Percentiles rank a stretch among this genome's conserved stretches.
Conservation (phyloP, 2,888 invertebrate species). For the Endotricha flammealis region DNA sequence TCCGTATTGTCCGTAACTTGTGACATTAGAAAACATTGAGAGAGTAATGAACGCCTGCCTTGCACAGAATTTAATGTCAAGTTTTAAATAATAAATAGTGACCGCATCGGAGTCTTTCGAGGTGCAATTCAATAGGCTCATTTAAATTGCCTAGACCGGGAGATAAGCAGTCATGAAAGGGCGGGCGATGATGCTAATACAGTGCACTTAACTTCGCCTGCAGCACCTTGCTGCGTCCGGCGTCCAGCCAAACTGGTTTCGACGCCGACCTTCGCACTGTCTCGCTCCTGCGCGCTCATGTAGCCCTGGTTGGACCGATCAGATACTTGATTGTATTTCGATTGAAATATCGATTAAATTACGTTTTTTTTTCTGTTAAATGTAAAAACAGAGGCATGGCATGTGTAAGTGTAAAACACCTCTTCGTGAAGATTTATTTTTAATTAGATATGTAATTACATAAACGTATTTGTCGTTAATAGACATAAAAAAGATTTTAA, state of each 20-base stretch:
- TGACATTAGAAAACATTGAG: slow-evolving; percentile 6
- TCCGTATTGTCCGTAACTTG: neutral
- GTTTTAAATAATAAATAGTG: slow-evolving; percentile 11
- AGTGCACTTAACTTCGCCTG: slow-evolving; percentile 69
- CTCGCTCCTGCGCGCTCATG: slow-evolving; percentile 55
- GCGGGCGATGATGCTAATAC: slow-evolving; percentile 70
- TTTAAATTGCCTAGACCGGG: slow-evolving; percentile 60
- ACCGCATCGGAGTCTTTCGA: slow-evolving; percentile 6
- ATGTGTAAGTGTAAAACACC: too few species aligned
- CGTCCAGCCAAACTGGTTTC: slow-evolving; percentile 70
- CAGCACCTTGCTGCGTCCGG: slow-evolving; percentile 70
- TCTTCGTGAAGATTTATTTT: too few species aligned
- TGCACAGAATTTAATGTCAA: slow-evolving; percentile 13
- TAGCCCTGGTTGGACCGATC: slow-evolving; percentile 58
- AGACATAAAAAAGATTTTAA: too few species aligned
- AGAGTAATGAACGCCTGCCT: slow-evolving; percentile 10
- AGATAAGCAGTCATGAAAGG: slow-evolving; percentile 73
- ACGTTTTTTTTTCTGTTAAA: neutral
- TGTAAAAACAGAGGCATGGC: neutral
- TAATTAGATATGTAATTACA: too few species aligned
- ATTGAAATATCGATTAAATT: slow-evolving; percentile 33
- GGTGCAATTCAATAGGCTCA: slow-evolving; percentile 62
- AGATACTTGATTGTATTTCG: slow-evolving; percentile 57
- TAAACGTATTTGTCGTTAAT: too few species aligned
- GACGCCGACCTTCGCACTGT: slow-evolving; percentile 61